Conservation (phyloP, 2,888 invertebrate species). For the Marronus borbonicus region DNA sequence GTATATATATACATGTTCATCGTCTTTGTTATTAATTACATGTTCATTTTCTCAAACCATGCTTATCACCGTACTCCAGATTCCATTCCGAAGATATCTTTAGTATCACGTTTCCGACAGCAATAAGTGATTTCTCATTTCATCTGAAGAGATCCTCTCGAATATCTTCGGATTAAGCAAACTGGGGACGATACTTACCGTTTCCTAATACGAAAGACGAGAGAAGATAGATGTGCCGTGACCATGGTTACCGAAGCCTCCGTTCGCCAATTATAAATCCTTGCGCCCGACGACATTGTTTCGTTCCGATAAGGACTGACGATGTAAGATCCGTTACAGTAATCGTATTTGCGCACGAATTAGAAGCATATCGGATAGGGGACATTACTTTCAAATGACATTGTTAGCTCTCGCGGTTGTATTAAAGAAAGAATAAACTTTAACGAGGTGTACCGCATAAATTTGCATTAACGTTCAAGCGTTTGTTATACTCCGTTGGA, state of each 20-base stretch:
- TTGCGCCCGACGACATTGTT: neutral
- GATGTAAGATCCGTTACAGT: neutral
- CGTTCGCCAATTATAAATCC: conserved; percentile 22
- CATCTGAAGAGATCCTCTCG: neutral
- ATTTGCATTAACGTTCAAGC: too few relatives aligned
- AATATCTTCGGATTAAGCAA: conserved; percentile 5
- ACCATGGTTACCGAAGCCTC: conserved; percentile 29
- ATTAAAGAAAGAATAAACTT: too few relatives aligned
- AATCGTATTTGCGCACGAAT: neutral
- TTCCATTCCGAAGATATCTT: too few relatives aligned
- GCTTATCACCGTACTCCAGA: too few relatives aligned
- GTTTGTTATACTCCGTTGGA: too few relatives aligned
- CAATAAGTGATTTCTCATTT: neutral
- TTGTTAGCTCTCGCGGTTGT: neutral
- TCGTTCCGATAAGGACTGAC: neutral
- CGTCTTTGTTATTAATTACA: too few relatives aligned
- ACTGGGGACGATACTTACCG: neutral
- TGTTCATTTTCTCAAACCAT: too few relatives aligned
- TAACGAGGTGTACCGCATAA: too few relatives aligned
- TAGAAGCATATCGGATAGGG: neutral
- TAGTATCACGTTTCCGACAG: too few relatives aligned
- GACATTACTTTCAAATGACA: conserved; percentile 30
- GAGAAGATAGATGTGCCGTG: conserved; percentile 27
- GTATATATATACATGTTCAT: too few relatives aligned
- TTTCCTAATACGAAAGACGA: conserved; percentile 7